These are phyloP conservation scores for Mycetomoellerius zeteki DNA, from an alignment of 1,140 invertebrate genomes.

Conservation along the genomic window DNA sequence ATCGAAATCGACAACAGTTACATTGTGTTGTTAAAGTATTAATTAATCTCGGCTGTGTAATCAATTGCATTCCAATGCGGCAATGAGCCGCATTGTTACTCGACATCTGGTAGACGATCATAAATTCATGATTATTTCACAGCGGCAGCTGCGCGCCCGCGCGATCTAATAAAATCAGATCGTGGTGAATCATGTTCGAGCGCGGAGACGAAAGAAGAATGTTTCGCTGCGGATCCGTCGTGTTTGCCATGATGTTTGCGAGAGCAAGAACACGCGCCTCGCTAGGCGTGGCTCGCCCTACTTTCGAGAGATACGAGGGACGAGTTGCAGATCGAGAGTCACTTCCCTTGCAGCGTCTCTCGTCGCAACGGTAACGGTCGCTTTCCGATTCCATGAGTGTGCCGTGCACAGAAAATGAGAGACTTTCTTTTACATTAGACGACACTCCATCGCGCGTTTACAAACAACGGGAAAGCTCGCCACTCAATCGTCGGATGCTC, in stretches of 20 bases:
- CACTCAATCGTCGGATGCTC: conserved; percentile 26
- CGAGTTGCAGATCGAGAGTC: conserved; percentile 67
- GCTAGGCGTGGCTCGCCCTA: conserved; percentile 73
- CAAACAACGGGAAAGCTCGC: conserved; percentile 49
- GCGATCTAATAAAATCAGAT: conserved; percentile 48
- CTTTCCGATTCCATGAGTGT: conserved; percentile 64
- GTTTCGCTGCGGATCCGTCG: conserved; percentile 11
- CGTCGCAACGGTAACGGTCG: conserved; percentile 20
- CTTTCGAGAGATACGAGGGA: conserved; percentile 67
- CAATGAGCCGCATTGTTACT: conserved; percentile 28
- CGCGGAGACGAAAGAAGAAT: conserved; percentile 15
- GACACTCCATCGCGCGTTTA: conserved; percentile 37
- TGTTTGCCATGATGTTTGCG: conserved; percentile 53
- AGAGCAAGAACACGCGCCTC: conserved; percentile 41
- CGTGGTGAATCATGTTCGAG: conserved; percentile 37
- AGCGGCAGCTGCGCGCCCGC: conserved; percentile 18
- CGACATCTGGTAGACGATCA: conserved; percentile 41
- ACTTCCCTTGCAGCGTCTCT: conserved; percentile 62
- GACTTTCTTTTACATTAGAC: conserved; percentile 70
- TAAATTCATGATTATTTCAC: conserved; percentile 31
- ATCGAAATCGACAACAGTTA: conserved; percentile 21
- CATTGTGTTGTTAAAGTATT: conserved; percentile 29
- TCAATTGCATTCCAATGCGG: conserved; percentile 19
- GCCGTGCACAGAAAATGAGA: conserved; percentile 39
- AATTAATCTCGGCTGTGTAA: conserved; percentile 31